phyloP scores from a whole-genome alignment of 2,797 vertebrate genomes.

The Alfaro cultratus region DNA sequence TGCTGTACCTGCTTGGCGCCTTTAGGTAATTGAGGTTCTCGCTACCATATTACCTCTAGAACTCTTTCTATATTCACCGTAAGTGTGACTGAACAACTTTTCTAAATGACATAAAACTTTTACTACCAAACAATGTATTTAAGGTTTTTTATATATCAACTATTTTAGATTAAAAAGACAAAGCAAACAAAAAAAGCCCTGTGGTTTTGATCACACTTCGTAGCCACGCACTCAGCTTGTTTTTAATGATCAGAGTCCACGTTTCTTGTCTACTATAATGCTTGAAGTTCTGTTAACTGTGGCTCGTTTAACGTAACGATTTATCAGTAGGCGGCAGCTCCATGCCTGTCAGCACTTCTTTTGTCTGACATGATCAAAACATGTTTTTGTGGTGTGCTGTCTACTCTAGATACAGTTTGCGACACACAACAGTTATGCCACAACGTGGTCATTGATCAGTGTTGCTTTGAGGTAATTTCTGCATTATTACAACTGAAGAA shows the following conservation, averaged over 20 bases:
- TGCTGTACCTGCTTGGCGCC: not conserved
- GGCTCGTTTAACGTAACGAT: not conserved
- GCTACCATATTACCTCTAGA: not conserved
- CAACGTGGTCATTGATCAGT: not conserved
- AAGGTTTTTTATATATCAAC: not conserved
- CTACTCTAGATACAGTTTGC: not conserved
- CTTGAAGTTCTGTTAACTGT: conserved; percentile 2
- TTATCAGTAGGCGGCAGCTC: conserved; percentile 16
- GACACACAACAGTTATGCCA: not conserved
- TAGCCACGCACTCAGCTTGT: not conserved
- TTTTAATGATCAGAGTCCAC: conserved; percentile 3
- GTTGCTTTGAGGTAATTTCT: conserved; percentile 14
- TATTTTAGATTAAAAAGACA: not conserved
- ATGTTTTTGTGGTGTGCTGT: not conserved
- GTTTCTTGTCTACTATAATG: not conserved
- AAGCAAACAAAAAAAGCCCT: not conserved
- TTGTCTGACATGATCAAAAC: conserved; percentile 1
- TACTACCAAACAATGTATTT: not conserved
- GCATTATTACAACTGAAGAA: conserved; percentile 11
- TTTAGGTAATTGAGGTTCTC: not conserved
- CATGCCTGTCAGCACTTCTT: not conserved
- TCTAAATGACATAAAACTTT: not conserved
- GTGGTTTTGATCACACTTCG: not conserved
- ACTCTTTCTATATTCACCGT: not conserved
- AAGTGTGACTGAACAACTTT: not conserved